Evolutionary conservation across 2,113 vertebrate genomes (phyloP).

Genomic region (Cygnus atratus): DNA sequence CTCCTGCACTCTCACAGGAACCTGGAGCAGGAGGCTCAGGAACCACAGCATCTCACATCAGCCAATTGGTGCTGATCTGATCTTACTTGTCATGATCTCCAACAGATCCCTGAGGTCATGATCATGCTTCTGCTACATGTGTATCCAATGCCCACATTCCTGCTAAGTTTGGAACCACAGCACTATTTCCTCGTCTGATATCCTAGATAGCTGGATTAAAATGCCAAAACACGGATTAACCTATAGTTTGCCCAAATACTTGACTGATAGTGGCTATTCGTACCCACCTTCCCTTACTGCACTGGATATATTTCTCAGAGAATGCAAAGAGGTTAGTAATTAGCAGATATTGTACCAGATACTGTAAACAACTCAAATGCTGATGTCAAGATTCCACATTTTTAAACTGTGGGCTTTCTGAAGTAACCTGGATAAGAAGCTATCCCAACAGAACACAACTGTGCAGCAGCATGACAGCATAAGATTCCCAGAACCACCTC

Average conservation of each 20-base stretch:
- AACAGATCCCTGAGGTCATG: accelerated
- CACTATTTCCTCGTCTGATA: background rate
- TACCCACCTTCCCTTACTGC: background rate
- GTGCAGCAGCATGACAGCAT: background rate
- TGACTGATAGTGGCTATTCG: background rate
- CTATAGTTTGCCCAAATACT: background rate
- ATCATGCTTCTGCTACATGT: background rate
- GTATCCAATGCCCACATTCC: background rate
- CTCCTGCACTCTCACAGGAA: conserved; percentile 28
- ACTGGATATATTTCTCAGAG: background rate
- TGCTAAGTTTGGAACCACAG: background rate
- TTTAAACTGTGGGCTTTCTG: background rate
- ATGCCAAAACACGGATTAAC: background rate
- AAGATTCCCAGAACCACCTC: background rate
- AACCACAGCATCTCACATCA: background rate
- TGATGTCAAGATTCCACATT: background rate
- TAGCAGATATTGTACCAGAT: background rate
- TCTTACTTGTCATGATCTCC: background rate
- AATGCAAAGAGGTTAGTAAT: background rate
- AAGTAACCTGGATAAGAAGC: background rate
- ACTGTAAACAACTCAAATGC: background rate
- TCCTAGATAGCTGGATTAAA: background rate
- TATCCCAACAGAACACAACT: background rate
- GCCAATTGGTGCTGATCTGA: background rate
- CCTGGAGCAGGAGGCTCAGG: background rate